Conservation (phyloP, 2,113 vertebrate genomes). For the Prinia subflava region DNA sequence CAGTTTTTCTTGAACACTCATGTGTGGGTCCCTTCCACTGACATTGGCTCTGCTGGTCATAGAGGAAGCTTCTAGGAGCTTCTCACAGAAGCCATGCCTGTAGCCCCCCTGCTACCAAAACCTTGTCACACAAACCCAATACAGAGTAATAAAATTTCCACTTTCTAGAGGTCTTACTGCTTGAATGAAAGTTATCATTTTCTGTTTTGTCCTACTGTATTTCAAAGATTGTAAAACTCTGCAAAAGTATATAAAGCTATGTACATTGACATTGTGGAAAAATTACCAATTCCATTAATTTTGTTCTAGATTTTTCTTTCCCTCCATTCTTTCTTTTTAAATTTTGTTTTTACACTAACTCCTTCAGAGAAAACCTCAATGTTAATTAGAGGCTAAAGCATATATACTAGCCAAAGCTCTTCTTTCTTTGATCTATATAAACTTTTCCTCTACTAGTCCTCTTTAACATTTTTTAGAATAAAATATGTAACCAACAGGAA, state of each 20-base stretch:
- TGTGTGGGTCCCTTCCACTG: not conserved
- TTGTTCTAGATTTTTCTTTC: not conserved
- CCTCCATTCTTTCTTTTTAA: not conserved
- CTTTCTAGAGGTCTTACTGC: not conserved
- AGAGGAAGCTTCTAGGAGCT: not conserved
- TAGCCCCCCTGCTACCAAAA: not conserved
- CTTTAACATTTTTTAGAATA: not conserved
- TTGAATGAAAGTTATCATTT: not conserved
- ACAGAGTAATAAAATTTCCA: not conserved
- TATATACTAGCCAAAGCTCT: not conserved
- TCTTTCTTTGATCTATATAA: not conserved
- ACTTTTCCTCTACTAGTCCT: not conserved
- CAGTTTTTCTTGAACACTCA: not conserved
- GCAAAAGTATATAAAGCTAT: not conserved
- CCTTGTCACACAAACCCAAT: not conserved
- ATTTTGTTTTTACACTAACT: not conserved
- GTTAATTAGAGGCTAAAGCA: not conserved
- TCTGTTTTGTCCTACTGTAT: not conserved
- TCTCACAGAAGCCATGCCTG: not conserved
- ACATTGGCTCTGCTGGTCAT: not conserved
- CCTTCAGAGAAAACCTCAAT: not conserved
- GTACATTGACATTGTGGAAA: not conserved
- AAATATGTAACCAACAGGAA: not conserved
- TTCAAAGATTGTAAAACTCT: not conserved
- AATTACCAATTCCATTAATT: not conserved